phyloP scores from a whole-genome alignment of 2,113 vertebrate genomes.

The Ranitomeya imitator region DNA sequence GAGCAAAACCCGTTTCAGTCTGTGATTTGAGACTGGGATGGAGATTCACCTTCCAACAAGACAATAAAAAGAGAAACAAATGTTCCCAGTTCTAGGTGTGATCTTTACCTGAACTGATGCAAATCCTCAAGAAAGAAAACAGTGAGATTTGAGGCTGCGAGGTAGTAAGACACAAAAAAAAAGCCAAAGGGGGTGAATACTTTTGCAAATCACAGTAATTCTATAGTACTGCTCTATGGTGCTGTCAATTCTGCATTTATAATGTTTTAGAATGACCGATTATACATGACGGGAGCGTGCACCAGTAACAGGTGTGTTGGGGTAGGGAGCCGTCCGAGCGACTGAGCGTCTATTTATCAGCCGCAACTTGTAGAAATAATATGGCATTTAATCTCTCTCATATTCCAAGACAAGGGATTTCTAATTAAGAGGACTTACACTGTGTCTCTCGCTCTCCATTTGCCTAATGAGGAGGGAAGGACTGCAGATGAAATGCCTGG shows the following conservation, averaged over 20 bases:
- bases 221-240: background rate
- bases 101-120: no score
- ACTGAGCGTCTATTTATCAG: conserved; percentile 7
- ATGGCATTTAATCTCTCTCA: conserved; percentile 55
- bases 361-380: conserved; percentile 40
- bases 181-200: no score
- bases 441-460: conserved; percentile 57
- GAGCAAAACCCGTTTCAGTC: no score
- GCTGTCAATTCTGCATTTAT: background rate
- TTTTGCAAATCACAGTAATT: no score
- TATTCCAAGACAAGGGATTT: conserved; percentile 62
- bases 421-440: conserved; percentile 61
- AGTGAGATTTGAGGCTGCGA: no score
- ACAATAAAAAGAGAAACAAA: no score
- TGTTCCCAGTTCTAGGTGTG: no score
- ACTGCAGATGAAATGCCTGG: conserved; percentile 61
- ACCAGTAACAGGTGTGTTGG: conserved; percentile 25
- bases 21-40: no score
- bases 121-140: no score
- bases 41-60: no score
- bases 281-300: background rate
- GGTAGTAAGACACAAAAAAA: no score
- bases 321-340: conserved; percentile 1
- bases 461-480: conserved; percentile 62
- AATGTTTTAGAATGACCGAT: no score